Evolutionary conservation across 2,888 invertebrate species (phyloP).

Genomic region (Hypena proboscidalis): DNA sequence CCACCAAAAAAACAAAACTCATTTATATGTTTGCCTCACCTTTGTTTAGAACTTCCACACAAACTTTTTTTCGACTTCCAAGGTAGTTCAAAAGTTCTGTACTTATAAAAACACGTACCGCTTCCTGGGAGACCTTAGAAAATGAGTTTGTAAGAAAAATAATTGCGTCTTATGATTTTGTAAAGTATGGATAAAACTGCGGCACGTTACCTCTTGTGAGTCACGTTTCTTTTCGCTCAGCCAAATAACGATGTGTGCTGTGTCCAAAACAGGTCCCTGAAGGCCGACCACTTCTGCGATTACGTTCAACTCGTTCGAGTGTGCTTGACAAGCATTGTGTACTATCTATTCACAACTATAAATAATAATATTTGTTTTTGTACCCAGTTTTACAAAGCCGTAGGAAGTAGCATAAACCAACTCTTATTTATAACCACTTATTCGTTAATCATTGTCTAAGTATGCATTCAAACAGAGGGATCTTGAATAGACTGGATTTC

Average conservation of each 20-base stretch:
- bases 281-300: slow-evolving; percentile 61
- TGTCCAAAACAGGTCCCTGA: slow-evolving; percentile 66
- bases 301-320: slow-evolving; percentile 26
- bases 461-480: slow-evolving; percentile 1
- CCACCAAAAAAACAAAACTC: background rate
- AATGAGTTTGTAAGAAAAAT: slow-evolving; percentile 6
- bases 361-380: slow-evolving; percentile 6
- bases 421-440: background rate
- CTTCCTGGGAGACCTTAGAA: slow-evolving; percentile 14
- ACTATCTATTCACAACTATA: slow-evolving; percentile 22
- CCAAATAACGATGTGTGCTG: slow-evolving; percentile 61
- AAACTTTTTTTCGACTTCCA: background rate
- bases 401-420: slow-evolving; percentile 2
- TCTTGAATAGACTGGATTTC: slow-evolving; percentile 4
- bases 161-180: slow-evolving; percentile 6
- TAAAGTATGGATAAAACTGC: slow-evolving; percentile 21
- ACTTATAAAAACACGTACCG: background rate
- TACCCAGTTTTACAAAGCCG: background rate
- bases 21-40: background rate
- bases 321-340: slow-evolving; percentile 27
- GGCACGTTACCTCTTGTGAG: slow-evolving; percentile 52
- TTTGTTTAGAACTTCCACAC: background rate
- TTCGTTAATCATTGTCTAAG: slow-evolving; percentile 9
- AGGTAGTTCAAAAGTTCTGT: too few relatives aligned
- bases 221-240: slow-evolving; percentile 65